Evolutionary conservation across 2,797 vertebrate genomes (phyloP).

Genomic region (Hippoglossus hippoglossus): DNA sequence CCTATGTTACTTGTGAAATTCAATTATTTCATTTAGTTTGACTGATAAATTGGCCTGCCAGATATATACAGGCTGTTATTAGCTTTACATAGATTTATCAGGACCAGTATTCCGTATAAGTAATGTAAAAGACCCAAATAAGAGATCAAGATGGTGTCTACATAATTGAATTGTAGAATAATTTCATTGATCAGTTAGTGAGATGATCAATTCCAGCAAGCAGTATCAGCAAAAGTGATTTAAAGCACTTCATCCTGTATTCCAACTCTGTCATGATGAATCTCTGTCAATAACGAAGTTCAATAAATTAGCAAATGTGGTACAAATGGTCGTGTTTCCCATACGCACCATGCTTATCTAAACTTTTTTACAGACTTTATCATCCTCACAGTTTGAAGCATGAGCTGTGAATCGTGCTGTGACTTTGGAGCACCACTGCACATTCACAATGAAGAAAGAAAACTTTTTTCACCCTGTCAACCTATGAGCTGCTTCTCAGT

Average conservation of each 20-base stretch:
- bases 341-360: too few relatives aligned
- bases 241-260: too few relatives aligned
- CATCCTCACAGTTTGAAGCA: not conserved
- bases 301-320: not conserved
- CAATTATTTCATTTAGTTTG: too few relatives aligned
- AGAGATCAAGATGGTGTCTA: too few relatives aligned
- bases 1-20: too few relatives aligned
- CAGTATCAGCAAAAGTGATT: slow-evolving; percentile 3
- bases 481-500: not conserved
- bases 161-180: not conserved
- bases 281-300: not conserved
- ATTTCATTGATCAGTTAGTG: not conserved
- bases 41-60: too few relatives aligned
- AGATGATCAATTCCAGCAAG: slow-evolving; percentile 14
- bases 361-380: not conserved
- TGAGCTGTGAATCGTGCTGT: not conserved
- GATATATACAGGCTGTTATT: too few relatives aligned
- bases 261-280: not conserved
- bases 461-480: not conserved
- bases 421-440: not conserved
- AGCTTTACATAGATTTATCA: too few relatives aligned
- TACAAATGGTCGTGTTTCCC: not conserved
- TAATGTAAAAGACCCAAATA: too few relatives aligned
- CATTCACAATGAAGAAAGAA: slow-evolving; percentile 1
- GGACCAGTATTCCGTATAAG: too few relatives aligned